Conservation (phyloP, 2,797 vertebrate genomes). For the Myotis planiceps region DNA sequence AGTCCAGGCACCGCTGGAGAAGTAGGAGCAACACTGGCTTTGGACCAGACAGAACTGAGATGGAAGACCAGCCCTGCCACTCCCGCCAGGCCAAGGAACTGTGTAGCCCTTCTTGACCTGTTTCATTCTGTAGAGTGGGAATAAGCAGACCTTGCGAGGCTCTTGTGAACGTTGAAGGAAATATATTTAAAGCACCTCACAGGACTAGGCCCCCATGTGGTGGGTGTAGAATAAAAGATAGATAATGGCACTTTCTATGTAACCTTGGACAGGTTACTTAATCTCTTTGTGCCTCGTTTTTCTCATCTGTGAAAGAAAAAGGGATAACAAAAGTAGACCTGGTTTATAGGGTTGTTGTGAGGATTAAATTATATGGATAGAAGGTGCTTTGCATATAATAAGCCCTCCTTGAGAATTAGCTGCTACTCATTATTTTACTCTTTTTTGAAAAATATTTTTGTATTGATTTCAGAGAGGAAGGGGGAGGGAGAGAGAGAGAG, state of each 20-base stretch:
- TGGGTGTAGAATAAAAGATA: background rate
- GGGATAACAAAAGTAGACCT: background rate
- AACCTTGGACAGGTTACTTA: background rate
- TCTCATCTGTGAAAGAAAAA: background rate
- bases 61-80: background rate
- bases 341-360: background rate
- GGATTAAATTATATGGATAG: background rate
- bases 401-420: background rate
- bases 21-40: background rate
- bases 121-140: background rate
- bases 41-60: background rate
- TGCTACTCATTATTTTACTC: background rate
- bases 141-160: background rate
- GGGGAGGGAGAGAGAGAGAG: too few species aligned
- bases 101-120: background rate
- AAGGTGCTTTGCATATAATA: background rate
- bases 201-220: background rate
- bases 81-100: background rate
- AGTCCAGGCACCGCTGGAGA: background rate
- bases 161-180: slow-evolving; percentile 1
- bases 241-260: background rate
- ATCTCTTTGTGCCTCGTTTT: background rate
- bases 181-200: background rate
- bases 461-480: too few species aligned
- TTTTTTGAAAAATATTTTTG: background rate